phyloP scores from a whole-genome alignment of 2,888 invertebrate species.

The Pilophorus perplexus region DNA sequence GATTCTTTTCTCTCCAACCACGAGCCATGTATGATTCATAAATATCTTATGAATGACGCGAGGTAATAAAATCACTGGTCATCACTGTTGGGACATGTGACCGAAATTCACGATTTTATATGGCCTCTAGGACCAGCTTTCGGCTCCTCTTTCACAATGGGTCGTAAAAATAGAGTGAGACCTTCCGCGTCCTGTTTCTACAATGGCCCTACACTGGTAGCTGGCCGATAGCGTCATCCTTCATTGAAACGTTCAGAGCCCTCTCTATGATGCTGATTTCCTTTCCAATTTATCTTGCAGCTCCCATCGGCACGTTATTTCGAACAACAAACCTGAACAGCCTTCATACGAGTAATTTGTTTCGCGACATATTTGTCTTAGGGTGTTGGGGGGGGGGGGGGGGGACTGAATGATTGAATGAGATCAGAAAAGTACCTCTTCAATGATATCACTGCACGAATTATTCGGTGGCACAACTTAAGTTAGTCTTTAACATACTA shows the following conservation, averaged over 20 bases:
- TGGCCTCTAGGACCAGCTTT: neutral
- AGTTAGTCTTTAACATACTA: too few species aligned
- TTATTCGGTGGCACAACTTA: too few species aligned
- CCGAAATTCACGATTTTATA: conserved; percentile 21
- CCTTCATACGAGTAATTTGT: too few species aligned
- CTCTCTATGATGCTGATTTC: conserved; percentile 20
- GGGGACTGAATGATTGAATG: too few species aligned
- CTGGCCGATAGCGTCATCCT: conserved; percentile 24
- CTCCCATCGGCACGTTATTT: neutral
- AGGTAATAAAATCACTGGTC: neutral
- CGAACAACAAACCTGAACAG: too few species aligned
- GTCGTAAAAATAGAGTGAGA: conserved; percentile 19
- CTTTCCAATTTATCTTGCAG: conserved; percentile 12
- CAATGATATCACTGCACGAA: too few species aligned
- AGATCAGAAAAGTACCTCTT: too few species aligned
- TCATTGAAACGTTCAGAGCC: neutral
- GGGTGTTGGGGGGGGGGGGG: too few species aligned
- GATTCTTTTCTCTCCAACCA: neutral
- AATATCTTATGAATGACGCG: neutral
- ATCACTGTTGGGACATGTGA: conserved; percentile 3
- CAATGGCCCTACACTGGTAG: neutral
- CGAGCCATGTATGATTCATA: neutral
- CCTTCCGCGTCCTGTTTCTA: conserved; percentile 21
- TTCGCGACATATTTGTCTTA: too few species aligned
- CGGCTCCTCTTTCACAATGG: conserved; percentile 15